These are phyloP conservation scores for Tachypleus tridentatus DNA, from an alignment of 1,140 invertebrate genomes.

Conservation along the genomic window DNA sequence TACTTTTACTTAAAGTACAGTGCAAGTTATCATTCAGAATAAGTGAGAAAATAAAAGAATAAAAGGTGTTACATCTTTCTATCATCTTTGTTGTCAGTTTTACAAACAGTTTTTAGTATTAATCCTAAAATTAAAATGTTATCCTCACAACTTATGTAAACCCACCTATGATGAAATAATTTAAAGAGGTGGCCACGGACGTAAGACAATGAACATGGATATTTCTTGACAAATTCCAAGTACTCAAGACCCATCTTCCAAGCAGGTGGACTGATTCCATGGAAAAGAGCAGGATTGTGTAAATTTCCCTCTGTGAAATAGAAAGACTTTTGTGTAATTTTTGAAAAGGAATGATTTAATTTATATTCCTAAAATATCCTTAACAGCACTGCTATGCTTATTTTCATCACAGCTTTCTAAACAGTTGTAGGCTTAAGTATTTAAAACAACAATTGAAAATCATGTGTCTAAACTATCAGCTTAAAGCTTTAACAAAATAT, in stretches of 20 bases:
- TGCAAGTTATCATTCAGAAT: not conserved
- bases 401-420: conserved; percentile 6
- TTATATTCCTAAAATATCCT: not conserved
- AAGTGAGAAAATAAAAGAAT: conserved; percentile 11
- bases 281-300: conserved; percentile 87
- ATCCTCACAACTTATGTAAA: conserved; percentile 18
- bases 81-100: conserved; percentile 8
- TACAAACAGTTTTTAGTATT: not conserved
- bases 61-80: conserved; percentile 6
- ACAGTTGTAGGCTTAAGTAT: not conserved
- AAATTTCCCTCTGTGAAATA: conserved; percentile 76
- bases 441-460: no score
- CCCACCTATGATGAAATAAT: conserved; percentile 88
- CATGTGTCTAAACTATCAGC: no score
- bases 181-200: conserved; percentile 94
- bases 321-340: no score
- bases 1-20: conserved; percentile 1
- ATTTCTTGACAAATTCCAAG: conserved; percentile 62
- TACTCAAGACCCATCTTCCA: conserved; percentile 89
- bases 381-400: conserved; percentile 9
- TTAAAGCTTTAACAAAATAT: no score
- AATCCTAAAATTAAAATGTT: conserved; percentile 8
- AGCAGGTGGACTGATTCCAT: conserved; percentile 50
- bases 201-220: conserved; percentile 81
- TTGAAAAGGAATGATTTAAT: no score